Evolutionary conservation across 2,113 vertebrate genomes (phyloP), one percentile per base, ranked within the genome.

Genomic region (Alosa alosa): DNA sequence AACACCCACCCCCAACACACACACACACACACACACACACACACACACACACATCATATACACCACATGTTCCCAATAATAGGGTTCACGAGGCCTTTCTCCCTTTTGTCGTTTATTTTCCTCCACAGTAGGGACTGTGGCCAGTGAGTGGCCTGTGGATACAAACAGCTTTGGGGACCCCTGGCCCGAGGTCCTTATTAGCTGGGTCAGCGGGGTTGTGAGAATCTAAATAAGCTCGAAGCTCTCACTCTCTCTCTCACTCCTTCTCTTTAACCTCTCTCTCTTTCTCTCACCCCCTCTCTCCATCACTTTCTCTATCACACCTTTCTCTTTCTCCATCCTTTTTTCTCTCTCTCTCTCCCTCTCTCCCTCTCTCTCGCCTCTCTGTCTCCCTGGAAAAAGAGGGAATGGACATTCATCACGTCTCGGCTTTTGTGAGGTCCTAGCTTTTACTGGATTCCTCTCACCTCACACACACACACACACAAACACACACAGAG

Each of bases 141-240:
- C 72, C 72, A 78, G 31, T 39, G 72, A 39, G 31, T 75, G 68
- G 68, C 72, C 11, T 36, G 72, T 78, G 72, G 72, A 78, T 36
- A 78, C 31, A 78, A 39, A 78, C 72, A 78, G 72, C 72, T 78
- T 78, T 78, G 11, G 25, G 72, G 72, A 78, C 25, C 72, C 72
- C 31, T 36, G 72, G 72, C 31, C 31, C 72, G 72, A 78, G 72
- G 25, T 78, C 36, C 11, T 31, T 36, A 78, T 78, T 78, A 78
- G 72, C 10, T 36, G 72, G 72, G 72, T 78, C 72, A 17, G 31
- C 36, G 15, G 36, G 72, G 72, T 78, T 78, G 72, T 78, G 72
- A 78, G 72, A 78, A 78, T 41, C 72, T 31, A 78, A 78, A 78
- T 78, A 78, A 78, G 72, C 72, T 9, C 31, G 8, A 5, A 25